These are phyloP conservation scores for Ophiothrix spiculata DNA, from an alignment of 35 echinoderm and acorn worm genomes.

Conservation along the genomic window DNA sequence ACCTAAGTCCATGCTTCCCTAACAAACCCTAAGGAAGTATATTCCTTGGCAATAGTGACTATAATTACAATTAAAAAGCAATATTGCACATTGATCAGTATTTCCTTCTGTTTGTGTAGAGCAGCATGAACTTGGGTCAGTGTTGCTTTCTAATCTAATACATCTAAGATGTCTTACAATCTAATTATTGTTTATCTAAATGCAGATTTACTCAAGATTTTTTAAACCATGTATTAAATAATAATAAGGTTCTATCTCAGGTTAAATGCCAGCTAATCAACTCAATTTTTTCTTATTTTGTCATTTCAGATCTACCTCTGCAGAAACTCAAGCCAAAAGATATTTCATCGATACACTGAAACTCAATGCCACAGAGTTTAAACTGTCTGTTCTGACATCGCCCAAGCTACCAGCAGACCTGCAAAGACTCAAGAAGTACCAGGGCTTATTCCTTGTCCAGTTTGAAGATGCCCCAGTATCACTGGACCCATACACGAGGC, in stretches of 20 bases:
- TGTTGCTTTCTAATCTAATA: too few species aligned
- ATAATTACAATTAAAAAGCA: too few species aligned
- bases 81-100: too few species aligned
- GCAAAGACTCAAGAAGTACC: conserved; percentile 44
- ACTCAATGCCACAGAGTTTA: conserved; percentile 64
- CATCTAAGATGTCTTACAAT: too few species aligned
- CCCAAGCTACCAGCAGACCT: conserved; percentile 68
- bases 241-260: not conserved
- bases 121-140: not conserved
- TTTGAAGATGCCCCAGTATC: conserved; percentile 94
- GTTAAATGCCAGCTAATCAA: not conserved
- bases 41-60: too few species aligned
- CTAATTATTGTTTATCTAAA: not conserved
- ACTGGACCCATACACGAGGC: conserved; percentile 72
- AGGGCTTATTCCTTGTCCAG: conserved; percentile 67
- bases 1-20: too few species aligned
- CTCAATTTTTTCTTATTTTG: not conserved
- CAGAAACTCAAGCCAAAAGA: conserved; percentile 45
- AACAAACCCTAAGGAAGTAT: too few species aligned
- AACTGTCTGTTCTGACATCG: conserved; percentile 70
- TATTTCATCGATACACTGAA: conserved; percentile 91
- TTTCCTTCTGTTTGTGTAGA: not conserved
- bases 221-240: not conserved
- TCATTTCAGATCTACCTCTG: conserved; percentile 17
- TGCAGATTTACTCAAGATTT: not conserved